A percentile compares a stretch with the other conserved stretches of the same genome.
Evolutionary conservation across 2,113 vertebrate species (phyloP).

Genomic region (Prionailurus bengalensis): DNA sequence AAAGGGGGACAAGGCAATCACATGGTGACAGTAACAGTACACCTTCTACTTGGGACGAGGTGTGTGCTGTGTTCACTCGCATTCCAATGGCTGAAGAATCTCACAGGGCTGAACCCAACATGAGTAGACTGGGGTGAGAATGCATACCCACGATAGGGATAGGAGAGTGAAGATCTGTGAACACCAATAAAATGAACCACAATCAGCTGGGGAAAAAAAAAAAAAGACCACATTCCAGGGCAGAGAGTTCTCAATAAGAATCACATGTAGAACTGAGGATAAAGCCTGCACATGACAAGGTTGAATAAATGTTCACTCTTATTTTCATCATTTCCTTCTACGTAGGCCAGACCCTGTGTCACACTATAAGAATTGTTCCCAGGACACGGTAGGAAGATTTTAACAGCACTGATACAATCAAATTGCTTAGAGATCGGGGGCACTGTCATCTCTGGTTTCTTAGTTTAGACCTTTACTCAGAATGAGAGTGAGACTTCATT

Average conservation of each 20-base stretch:
- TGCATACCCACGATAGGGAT: not conserved
- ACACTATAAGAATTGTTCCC: not conserved
- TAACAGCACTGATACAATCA: not conserved
- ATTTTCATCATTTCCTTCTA: conserved; percentile 35
- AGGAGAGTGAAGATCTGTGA: not conserved
- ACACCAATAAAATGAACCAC: not conserved
- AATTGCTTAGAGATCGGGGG: not conserved
- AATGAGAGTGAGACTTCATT: not conserved
- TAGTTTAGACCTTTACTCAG: not conserved
- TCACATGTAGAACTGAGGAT: not conserved
- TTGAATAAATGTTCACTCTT: not conserved
- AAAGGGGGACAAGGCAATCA: not conserved
- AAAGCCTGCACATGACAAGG: not conserved
- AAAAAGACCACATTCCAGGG: not conserved
- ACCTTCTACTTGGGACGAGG: not conserved
- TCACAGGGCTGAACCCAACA: not conserved
- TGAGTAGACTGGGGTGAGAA: not conserved
- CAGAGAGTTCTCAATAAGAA: not conserved
- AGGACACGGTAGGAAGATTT: not conserved
- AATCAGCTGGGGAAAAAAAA: not conserved
- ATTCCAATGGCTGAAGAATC: not conserved
- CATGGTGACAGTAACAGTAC: not conserved
- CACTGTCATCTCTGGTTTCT: not conserved
- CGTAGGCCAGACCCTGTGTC: not conserved
- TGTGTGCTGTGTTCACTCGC: not conserved